Evolutionary conservation across 2,888 invertebrate species (phyloP), one percentile per base, ranked within the genome.

Genomic region (Dynastes tityus): DNA sequence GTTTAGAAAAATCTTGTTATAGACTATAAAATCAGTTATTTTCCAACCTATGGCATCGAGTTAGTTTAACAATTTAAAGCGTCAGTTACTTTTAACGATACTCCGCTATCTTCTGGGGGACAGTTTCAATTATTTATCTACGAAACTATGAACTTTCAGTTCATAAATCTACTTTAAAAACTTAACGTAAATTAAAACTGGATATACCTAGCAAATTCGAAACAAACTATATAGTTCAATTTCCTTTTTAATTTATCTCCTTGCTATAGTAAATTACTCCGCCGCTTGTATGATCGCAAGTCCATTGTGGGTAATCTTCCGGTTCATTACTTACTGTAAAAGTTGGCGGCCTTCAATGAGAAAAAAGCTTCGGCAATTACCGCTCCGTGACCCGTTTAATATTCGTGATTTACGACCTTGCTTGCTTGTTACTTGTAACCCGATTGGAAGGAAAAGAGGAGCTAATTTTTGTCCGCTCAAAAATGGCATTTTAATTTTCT

Each of bases 351-450:
- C 49, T 63, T 63, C 37, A 63, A 37, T 63, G 63, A 13, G 63
- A 32, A 63, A 63, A 61, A 63, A 63, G 32, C 32, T 63, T 3
- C 11, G 63, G 63, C 63, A 63, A 63, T 63, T 63, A 63, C 63
- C 63, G 63, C n/a, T 63, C 63, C 63, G 63, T 63, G 63, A 63
- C 63, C 63, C 63, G 63, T 32, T 63, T 63, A 63, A 63, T 63
- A 63, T 63, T 63, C 63, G 63, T 63, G 63, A 63, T 63, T 63
- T 63, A 63, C 63, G 63, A 32, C 32, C 63, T 13, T 63, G 63
- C 63, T 32, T 63, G 63, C 63, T 63, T 63, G 32, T 63, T 63
- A 63, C 63, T 63, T 63, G 63, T 29, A 63, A 63, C 63, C 5
- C 32, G 63, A 63, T 63, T 63, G 32, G 32, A 11, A 29, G 63